phyloP scores from a whole-genome alignment of 2,113 vertebrate species.

The Sus scrofa region DNA sequence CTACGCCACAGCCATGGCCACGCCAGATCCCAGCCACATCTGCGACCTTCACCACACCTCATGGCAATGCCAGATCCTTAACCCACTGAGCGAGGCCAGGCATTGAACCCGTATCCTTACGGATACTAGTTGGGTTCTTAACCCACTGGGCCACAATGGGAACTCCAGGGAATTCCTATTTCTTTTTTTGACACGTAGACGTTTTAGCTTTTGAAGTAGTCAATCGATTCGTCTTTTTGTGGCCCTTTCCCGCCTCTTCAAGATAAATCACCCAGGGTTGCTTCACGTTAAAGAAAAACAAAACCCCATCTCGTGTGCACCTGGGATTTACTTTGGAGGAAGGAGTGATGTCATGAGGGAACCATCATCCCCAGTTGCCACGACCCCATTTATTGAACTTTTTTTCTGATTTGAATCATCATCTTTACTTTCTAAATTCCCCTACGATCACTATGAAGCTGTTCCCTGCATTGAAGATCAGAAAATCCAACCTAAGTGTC shows the following conservation, averaged over 20 bases:
- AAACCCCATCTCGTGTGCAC: no score
- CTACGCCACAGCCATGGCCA: no score
- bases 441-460: not conserved
- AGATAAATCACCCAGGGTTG: not conserved
- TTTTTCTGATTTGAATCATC: not conserved
- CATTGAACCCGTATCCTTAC: no score
- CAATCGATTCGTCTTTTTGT: fast-evolving
- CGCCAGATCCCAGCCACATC: no score
- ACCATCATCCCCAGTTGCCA: fast-evolving
- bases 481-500: not conserved
- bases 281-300: not conserved
- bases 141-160: no score
- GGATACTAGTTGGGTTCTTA: no score
- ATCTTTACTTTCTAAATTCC: not conserved
- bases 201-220: not conserved
- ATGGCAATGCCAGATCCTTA: no score
- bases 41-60: no score
- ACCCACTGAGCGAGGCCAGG: no score
- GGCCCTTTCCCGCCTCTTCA: not conserved
- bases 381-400: not conserved
- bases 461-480: not conserved
- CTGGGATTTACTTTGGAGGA: not conserved
- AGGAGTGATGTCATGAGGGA: not conserved
- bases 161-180: no score
- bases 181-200: not conserved